Evolutionary conservation across 2,113 vertebrate genomes (phyloP).

Genomic region (Mystacornis crossleyi): DNA sequence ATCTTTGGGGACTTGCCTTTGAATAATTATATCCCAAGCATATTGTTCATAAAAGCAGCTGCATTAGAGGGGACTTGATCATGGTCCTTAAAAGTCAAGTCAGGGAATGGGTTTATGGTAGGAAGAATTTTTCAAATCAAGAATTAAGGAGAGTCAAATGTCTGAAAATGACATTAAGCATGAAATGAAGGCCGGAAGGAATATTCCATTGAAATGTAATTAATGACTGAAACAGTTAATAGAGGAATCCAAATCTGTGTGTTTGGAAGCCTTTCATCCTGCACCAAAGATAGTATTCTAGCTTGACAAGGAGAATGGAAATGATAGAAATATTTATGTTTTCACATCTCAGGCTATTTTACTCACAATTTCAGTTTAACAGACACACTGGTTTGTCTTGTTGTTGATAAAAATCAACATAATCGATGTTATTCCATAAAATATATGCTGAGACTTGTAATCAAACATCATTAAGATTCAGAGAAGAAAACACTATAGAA

Average conservation of each 20-base stretch:
- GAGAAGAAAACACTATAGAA: not conserved
- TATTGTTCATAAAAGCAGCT: not conserved
- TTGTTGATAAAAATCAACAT: not conserved
- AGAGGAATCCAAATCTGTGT: not conserved
- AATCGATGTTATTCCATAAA: not conserved
- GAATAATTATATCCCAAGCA: not conserved
- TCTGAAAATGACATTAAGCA: not conserved
- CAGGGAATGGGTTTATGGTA: not conserved
- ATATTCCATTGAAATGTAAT: not conserved
- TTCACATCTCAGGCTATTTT: not conserved
- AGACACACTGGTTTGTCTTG: not conserved
- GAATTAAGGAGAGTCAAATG: not conserved
- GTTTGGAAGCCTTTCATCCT: not conserved
- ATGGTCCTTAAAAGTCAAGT: not conserved
- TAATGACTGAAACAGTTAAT: not conserved
- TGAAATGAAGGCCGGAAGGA: not conserved
- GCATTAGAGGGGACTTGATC: not conserved
- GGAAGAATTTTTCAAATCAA: not conserved
- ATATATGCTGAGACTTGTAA: not conserved
- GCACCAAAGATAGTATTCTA: not conserved
- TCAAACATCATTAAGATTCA: not conserved
- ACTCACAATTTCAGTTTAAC: not conserved
- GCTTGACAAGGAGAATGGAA: not conserved
- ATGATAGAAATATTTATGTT: not conserved
- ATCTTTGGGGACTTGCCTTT: not conserved